A percentile compares a stretch with the other conserved stretches of the same genome.
phyloP scores from a whole-genome alignment of 2,797 vertebrate species.

The Ateles fusciceps region DNA sequence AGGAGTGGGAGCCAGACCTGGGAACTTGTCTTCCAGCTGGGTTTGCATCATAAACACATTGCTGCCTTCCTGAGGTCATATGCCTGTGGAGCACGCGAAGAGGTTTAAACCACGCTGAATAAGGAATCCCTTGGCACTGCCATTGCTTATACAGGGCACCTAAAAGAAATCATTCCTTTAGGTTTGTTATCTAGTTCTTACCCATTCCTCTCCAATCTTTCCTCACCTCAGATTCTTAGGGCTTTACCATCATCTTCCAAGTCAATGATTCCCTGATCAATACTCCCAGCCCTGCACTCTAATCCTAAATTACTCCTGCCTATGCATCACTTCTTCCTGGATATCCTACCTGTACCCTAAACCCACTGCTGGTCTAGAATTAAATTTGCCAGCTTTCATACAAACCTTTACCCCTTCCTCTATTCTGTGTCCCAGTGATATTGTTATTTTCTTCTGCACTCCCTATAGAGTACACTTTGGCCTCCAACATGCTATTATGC shows the following conservation, averaged over 20 bases:
- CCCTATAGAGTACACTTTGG: neutral
- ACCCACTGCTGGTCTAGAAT: neutral
- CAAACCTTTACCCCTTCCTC: neutral
- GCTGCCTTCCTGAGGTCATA: neutral
- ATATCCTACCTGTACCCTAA: neutral
- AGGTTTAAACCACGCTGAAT: neutral
- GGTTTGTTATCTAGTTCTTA: neutral
- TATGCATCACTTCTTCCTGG: neutral
- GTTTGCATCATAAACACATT: neutral
- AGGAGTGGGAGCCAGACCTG: neutral
- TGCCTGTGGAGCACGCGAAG: accelerated
- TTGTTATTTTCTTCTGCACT: neutral
- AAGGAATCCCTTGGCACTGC: neutral
- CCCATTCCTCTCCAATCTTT: neutral
- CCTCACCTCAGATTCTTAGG: neutral
- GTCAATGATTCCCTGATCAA: neutral
- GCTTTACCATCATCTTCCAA: neutral
- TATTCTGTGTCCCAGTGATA: neutral
- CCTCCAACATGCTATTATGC: neutral
- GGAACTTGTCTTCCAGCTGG: too few relatives aligned
- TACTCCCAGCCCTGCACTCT: neutral
- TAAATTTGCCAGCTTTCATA: neutral
- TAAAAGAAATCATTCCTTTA: neutral
- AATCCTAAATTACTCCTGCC: neutral
- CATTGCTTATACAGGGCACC: neutral